Base-by-base conservation (phyloP, 92 coral and sea anemone species). In the Palythoa grandiflora region DNA sequence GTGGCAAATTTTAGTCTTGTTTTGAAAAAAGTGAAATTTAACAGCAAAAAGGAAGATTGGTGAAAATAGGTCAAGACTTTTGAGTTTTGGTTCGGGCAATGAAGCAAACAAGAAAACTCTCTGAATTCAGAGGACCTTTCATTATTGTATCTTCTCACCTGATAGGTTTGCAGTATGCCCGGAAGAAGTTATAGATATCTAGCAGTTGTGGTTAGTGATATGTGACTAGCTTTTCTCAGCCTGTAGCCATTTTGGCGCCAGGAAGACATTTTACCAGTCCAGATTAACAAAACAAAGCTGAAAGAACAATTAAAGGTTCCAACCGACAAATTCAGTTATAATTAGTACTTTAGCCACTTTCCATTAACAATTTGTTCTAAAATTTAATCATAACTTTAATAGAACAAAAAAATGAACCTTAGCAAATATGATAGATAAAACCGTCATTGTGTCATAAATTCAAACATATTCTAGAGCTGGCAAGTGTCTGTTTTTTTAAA, bases 151-250 rank as follows among this genome's bases (percentile, higher is more conserved):
- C 28, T 3, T 36, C 63, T 38, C 61, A 17, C 8, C 60, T 17
- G 61, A 75, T 75, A 50, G 48, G 28, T 50, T 50, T 52, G 53
- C 40, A 65, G 74, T 28, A 39, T 39, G 71, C 60, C 86, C 86
- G 61, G 75, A 48, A 63, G 39, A 71, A 13, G 14, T n/a, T 66
- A 28, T 38, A 65, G 86, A 81, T 81, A 81, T 65, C 75, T 17
- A 20, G 86, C 86, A 63, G 86, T 81, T 40, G 38, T 68, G 75
- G 86, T 81, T 66, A 65, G 75, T 66, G 86, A 81, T 81, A 81
- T 12, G 86, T 53, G 19, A 44, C 28, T 28, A 28, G 54, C 35
- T 65, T 12, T 65, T 5, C 20, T 6, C 38, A 28, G 85, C 38
- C 38, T 10, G 44, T 28, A 81, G 86, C 47, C 86, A 2, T 48